Evolutionary conservation across 2,888 invertebrate species (phyloP).

Genomic region (Oscheius onirici): DNA sequence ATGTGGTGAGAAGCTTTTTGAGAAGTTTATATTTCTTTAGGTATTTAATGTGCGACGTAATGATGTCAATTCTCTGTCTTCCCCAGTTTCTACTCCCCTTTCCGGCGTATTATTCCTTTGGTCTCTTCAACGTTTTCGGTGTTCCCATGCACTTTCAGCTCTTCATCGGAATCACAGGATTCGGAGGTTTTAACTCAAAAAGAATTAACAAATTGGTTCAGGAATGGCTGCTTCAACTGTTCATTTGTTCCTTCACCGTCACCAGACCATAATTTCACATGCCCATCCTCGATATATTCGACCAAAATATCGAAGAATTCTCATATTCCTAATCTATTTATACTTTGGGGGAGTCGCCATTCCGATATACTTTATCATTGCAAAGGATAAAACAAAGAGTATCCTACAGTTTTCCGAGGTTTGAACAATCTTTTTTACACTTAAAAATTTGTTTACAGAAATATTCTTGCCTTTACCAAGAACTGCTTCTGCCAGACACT

Average conservation of each 20-base stretch:
- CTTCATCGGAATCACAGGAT: background rate
- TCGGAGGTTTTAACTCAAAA: background rate
- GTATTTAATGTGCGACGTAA: background rate
- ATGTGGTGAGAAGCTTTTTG: conserved; percentile 2
- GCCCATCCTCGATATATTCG: background rate
- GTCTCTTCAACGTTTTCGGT: background rate
- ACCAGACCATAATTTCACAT: background rate
- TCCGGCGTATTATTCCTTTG: background rate
- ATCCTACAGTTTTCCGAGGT: background rate
- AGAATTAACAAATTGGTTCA: background rate
- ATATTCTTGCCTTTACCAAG: background rate
- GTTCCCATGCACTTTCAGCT: background rate
- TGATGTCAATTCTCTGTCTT: background rate
- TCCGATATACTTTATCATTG: background rate
- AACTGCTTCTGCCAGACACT: background rate
- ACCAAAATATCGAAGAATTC: background rate
- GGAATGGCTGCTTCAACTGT: background rate
- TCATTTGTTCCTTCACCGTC: background rate
- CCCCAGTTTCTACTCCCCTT: background rate
- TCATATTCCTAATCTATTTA: background rate
- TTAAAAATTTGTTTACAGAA: no score
- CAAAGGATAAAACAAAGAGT: background rate
- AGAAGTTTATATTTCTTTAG: no score
- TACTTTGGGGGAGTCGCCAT: background rate
- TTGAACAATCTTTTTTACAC: no score